Conservation (phyloP, 2,888 invertebrate species). For the Tenthredo amoena region DNA sequence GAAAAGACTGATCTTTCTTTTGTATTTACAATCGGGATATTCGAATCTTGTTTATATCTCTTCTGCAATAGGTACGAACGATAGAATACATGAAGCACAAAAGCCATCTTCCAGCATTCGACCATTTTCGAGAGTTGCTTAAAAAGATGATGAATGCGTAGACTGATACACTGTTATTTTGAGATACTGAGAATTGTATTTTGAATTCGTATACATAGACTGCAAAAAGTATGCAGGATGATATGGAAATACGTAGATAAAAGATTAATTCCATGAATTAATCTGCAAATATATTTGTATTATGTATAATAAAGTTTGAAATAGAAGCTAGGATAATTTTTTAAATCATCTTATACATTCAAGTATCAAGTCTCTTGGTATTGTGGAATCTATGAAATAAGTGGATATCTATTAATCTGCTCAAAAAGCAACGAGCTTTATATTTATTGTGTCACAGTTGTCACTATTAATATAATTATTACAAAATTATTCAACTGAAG, state of each 20-base stretch:
- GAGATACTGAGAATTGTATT: neutral
- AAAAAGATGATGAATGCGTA: conserved; percentile 64
- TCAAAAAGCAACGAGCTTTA: neutral
- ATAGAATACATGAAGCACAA: conserved; percentile 71
- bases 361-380: neutral
- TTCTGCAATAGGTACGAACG: conserved; percentile 68
- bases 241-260: conserved; percentile 22
- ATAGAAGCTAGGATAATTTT: conserved; percentile 9
- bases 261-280: conserved; percentile 20
- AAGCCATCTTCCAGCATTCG: conserved; percentile 67
- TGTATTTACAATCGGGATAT: conserved; percentile 11
- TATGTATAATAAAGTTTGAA: neutral
- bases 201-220: neutral
- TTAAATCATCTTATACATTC: neutral
- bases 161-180: neutral
- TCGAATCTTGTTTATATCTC: conserved; percentile 34
- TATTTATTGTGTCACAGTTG: conserved; percentile 3
- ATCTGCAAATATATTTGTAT: conserved; percentile 8
- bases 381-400: neutral
- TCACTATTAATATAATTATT: conserved; percentile 20
- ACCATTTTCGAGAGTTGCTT: conserved; percentile 70
- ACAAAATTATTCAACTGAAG: neutral
- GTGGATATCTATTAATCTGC: neutral
- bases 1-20: conserved; percentile 37
- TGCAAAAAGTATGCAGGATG: conserved; percentile 33